phyloP scores from a whole-genome alignment of 2,113 vertebrate species.

The Hemiprocne comata region DNA sequence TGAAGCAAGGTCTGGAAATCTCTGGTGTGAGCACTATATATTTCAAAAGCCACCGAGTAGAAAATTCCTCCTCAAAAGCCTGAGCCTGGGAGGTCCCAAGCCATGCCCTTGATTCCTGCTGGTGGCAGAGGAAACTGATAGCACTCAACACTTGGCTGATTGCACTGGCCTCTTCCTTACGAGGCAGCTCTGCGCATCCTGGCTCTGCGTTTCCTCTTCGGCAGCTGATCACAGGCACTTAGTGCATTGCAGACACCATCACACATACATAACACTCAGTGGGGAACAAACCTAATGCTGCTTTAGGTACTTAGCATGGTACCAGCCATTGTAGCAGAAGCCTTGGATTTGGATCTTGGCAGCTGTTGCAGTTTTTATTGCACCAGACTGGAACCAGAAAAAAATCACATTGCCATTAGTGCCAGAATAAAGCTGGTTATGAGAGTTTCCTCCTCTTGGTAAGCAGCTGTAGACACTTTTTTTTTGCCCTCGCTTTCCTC shows the following conservation, averaged over 20 bases:
- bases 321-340: not conserved
- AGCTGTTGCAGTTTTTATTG: not conserved
- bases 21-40: not conserved
- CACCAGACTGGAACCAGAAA: not conserved
- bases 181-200: not conserved
- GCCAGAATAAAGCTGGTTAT: not conserved
- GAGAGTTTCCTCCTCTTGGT: not conserved
- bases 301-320: not conserved
- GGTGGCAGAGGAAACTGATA: accelerated
- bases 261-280: not conserved
- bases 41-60: not conserved
- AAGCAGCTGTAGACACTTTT: not conserved
- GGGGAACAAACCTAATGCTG: not conserved
- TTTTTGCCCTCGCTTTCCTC: not conserved
- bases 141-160: not conserved
- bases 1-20: not conserved
- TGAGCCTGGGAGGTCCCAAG: not conserved
- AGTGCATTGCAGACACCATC: not conserved
- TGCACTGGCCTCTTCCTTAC: not conserved
- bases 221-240: not conserved
- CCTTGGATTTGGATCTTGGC: not conserved
- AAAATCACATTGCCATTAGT: not conserved
- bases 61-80: not conserved
- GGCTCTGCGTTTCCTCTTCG: not conserved
- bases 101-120: not conserved